Base-by-base conservation (phyloP, 2,113 vertebrate genomes). In the Phaethon lepturus region DNA sequence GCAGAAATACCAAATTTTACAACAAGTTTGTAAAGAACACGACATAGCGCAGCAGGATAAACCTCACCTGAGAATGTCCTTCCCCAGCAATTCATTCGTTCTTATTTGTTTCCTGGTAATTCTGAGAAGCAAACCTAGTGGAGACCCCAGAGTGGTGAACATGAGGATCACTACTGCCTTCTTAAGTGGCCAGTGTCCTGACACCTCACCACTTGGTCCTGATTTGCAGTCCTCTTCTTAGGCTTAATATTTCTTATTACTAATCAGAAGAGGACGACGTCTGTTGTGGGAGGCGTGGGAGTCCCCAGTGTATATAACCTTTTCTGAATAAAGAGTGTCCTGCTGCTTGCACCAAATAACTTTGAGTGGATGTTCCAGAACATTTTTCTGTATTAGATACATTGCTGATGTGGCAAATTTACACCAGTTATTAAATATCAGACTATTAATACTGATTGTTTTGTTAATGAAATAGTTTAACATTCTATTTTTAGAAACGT, bases 291-390 rank as follows among this genome's bases (percentile, higher is more conserved):
- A 26, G 24, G 10, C 31, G 29, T 72, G 62, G 4, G 12, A 35
- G 22, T 64, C 29, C 0, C 0, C 28, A n/a, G 14, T 19, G 5
- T n/a, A 5, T 59, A 19, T 28, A 44, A 25, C 0, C 2, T 40
- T 67, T 72, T n/a, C 50, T 88, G 52, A 88, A 18, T 13, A 33
- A 82, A 26, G 17, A 42, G 17, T 40, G 7, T 2, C 11, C n/a
- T 1, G 0, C 29, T 73, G 42, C 15, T 13, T 63, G 12, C 33
- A 64, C 11, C 29, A 73, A 80, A 58, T 7, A 31, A 42, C 83
- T 84, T 69, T 62, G 15, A 47, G 26, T 44, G 13, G 7, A 15
- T 64, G 20, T 73, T 26, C 25, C 45, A 74, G 40, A 68, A 68
- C 1, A 77, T 69, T n/a, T 52, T 87, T 68, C 63, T 77, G 17